These are phyloP conservation scores for Ianthella basta DNA, from an alignment of 37 sponge, comb jelly and placozoan genomes.

Conservation along the genomic window DNA sequence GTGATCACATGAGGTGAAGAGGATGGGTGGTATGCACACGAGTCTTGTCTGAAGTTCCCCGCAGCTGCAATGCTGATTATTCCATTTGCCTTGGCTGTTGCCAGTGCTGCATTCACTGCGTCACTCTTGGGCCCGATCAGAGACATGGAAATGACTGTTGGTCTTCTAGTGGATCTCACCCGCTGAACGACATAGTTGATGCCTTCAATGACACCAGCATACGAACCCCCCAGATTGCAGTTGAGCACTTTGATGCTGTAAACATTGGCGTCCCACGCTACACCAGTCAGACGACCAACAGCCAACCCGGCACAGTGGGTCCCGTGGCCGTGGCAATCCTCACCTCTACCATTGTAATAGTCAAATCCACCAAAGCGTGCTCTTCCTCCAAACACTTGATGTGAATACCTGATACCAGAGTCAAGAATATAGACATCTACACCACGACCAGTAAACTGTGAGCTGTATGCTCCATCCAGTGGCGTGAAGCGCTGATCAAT, in stretches of 20 bases:
- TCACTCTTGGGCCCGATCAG: constrained; percentile 37
- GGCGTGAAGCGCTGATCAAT: constrained; percentile 55
- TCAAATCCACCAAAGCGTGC: constrained; percentile 28
- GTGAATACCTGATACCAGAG: constrained; percentile 69
- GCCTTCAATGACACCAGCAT: constrained; percentile 52
- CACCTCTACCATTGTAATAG: constrained; percentile 31
- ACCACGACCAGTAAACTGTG: constrained; percentile 52
- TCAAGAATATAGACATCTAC: constrained; percentile 80
- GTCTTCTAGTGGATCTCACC: constrained; percentile 19
- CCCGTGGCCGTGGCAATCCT: constrained; percentile 75
- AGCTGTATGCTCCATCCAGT: constrained; percentile 50
- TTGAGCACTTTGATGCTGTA: constrained; percentile 72
- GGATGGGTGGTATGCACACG: constrained; percentile 61
- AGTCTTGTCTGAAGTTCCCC: constrained; percentile 56
- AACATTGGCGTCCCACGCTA: constrained; percentile 45
- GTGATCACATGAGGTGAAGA: constrained; percentile 57
- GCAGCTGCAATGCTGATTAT: constrained; percentile 63
- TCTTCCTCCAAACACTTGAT: constrained; percentile 12
- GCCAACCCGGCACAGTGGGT: constrained; percentile 77
- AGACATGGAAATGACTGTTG: constrained; percentile 70
- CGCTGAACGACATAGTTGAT: constrained; percentile 42
- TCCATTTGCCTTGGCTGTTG: constrained; percentile 35
- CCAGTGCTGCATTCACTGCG: constrained; percentile 47
- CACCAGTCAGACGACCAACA: constrained; percentile 56
- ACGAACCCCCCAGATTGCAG: constrained; percentile 51